A percentile compares a stretch with the other conserved stretches of the same genome.
Conservation (phyloP, 92 coral and sea anemone species). For the Bergia puertoricense region DNA sequence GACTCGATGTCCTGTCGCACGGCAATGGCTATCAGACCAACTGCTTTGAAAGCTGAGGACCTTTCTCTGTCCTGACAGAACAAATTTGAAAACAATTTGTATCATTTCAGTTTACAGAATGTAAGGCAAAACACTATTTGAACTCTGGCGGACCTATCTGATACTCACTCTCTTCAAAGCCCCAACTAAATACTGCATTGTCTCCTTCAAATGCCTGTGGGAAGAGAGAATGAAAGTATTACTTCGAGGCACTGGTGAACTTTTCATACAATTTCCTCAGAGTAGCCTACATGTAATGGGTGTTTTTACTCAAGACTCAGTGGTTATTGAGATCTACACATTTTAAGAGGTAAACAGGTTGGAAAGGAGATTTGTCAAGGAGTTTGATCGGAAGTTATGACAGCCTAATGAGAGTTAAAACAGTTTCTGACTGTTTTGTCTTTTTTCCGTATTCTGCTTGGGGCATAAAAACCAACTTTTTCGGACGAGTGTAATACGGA, state of each 20-base stretch:
- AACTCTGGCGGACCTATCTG: not conserved
- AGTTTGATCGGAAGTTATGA: too few relatives aligned
- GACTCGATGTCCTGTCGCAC: constrained; percentile 88
- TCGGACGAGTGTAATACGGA: too few relatives aligned
- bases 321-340: not conserved
- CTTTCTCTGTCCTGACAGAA: constrained; percentile 84
- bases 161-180: constrained; percentile 83
- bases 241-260: not conserved
- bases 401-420: too few relatives aligned
- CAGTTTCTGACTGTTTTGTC: too few relatives aligned
- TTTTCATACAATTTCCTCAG: too few relatives aligned
- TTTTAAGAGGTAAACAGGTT: not conserved
- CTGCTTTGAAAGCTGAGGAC: constrained; percentile 96
- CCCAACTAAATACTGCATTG: constrained; percentile 79
- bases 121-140: not conserved
- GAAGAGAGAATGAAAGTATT: not conserved
- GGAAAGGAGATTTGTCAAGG: too few relatives aligned
- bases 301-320: too few relatives aligned
- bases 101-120: not conserved
- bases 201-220: constrained; percentile 83
- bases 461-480: too few relatives aligned
- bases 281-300: too few relatives aligned
- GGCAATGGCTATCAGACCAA: constrained; percentile 94
- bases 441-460: too few relatives aligned
- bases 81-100: not conserved